Evolutionary conservation across 2,797 vertebrate species (phyloP), one percentile per base, ranked within the genome.

Genomic region (Acanthurus leucopareius): DNA sequence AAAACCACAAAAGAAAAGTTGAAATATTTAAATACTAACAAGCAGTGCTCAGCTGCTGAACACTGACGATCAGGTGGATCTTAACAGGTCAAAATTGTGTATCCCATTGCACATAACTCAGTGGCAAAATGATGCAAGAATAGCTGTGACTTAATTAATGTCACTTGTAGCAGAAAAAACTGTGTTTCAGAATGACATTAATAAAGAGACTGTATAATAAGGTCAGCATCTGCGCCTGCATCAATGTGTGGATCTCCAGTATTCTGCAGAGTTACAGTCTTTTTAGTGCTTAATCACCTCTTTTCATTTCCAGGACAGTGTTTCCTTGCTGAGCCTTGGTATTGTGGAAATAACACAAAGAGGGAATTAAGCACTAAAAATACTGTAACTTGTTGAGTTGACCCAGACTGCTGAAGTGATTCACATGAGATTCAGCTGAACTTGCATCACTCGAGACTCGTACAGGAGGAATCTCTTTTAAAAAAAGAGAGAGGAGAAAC

Each of bases 401-500:
- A 73, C 25, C 32, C 11, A 3, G 64, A n/a, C 28, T 4, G 64
- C 58, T 38, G 32, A 49, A 56, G 48, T 15, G 32, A 35, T 4
- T 52, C 57, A 28, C 58, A 58, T 69, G 32, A 54, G 22, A 32
- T 16, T 73, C 63, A 62, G 51, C 49, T 42, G 40, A 66, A 51
- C 28, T 44, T 42, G 19, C 6, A 67, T 75, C 75, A 77, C 59
- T 66, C 47, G 58, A 60, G 59, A 58, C 64, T 13, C 5, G 10
- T 60, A 19, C 8, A 28, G 25, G 51, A 25, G 44, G n/a, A 28
- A 72, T 62, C 16, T 49, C 17, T 48, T 48, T 54, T 7, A 35
- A 35, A 35, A 35, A 35, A 35, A 22, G 20, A 25, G 56, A 69
- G 53, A 59, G 25, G 5, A 54, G 32, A n/a, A 65, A 54, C 48